Conservation (phyloP, 1,140 invertebrate species). For the Mercenaria mercenaria region DNA sequence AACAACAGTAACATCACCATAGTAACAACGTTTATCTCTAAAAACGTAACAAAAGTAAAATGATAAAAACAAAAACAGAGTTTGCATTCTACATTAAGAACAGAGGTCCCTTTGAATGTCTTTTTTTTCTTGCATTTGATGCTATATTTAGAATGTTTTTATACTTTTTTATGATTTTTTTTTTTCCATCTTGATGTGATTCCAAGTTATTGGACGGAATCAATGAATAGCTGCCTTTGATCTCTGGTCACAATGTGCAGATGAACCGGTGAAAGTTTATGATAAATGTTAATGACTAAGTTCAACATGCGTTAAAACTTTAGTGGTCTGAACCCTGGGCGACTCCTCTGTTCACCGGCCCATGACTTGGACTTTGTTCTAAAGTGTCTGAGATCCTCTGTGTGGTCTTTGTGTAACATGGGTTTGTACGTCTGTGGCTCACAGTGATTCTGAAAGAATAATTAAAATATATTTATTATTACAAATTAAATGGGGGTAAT, state of each 20-base stretch:
- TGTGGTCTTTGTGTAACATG: slow-evolving; percentile 92
- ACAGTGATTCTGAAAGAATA: slow-evolving; percentile 89
- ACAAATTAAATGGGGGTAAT: too few species aligned
- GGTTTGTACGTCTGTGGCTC: slow-evolving; percentile 91
- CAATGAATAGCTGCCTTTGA: slow-evolving; percentile 28
- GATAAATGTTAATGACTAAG: neutral
- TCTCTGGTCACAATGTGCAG: neutral
- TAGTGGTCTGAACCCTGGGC: slow-evolving; percentile 77
- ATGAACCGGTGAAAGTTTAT: neutral
- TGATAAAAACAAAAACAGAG: slow-evolving; percentile 44
- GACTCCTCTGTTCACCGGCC: slow-evolving; percentile 77
- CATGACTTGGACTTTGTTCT: slow-evolving; percentile 92
- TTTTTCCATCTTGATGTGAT: neutral
- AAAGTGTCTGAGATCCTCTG: slow-evolving; percentile 91
- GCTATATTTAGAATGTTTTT: neutral
- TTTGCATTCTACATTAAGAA: slow-evolving; percentile 2
- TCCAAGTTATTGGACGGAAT: slow-evolving; percentile 21
- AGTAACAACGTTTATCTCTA: slow-evolving; percentile 40
- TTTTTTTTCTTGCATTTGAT: slow-evolving; percentile 40
- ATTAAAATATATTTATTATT: neutral
- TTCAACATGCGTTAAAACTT: slow-evolving; percentile 73
- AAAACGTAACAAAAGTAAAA: slow-evolving; percentile 55
- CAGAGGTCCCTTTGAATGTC: neutral
- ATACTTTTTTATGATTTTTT: neutral
- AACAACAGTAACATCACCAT: slow-evolving; percentile 42